Conservation (phyloP, 2,797 vertebrate genomes). For the Podargus strigoides region DNA sequence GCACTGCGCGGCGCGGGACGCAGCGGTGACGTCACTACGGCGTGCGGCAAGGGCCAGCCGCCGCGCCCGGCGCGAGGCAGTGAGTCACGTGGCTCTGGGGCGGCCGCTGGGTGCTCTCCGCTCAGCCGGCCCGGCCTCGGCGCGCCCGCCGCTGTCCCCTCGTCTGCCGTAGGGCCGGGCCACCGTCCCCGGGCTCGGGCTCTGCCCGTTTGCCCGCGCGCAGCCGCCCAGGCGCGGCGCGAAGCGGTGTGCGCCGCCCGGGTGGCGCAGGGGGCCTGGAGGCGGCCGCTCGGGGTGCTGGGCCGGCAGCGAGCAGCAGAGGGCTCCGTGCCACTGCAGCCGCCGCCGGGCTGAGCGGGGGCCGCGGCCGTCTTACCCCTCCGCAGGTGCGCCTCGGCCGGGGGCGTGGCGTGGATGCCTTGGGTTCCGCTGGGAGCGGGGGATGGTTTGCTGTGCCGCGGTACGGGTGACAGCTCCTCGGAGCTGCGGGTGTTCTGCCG, state of each 20-base stretch:
- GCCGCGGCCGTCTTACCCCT: too few relatives aligned
- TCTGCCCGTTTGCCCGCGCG: too few relatives aligned
- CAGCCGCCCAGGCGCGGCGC: not conserved
- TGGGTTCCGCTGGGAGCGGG: rapidly evolving
- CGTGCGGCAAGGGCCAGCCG: not conserved
- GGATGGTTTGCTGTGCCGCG: rapidly evolving
- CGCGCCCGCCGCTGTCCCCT: too few relatives aligned
- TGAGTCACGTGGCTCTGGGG: not conserved
- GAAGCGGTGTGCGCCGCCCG: not conserved
- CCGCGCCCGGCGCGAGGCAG: rapidly evolving
- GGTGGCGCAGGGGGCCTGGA: too few relatives aligned
- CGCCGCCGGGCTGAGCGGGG: not conserved
- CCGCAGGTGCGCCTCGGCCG: not conserved
- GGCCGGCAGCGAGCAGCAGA: not conserved
- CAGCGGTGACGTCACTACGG: not conserved
- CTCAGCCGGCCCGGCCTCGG: too few relatives aligned
- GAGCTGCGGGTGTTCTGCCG: rapidly evolving
- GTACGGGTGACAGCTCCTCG: rapidly evolving
- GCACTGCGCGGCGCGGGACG: not conserved
- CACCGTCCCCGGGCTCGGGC: too few relatives aligned
- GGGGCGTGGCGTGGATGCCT: too few relatives aligned
- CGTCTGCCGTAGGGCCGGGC: too few relatives aligned
- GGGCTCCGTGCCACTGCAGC: not conserved
- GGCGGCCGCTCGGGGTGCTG: not conserved
- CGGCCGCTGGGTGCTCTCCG: too few relatives aligned